Conservation (phyloP, 2,113 vertebrate species). For the Empidonax alnorum region DNA sequence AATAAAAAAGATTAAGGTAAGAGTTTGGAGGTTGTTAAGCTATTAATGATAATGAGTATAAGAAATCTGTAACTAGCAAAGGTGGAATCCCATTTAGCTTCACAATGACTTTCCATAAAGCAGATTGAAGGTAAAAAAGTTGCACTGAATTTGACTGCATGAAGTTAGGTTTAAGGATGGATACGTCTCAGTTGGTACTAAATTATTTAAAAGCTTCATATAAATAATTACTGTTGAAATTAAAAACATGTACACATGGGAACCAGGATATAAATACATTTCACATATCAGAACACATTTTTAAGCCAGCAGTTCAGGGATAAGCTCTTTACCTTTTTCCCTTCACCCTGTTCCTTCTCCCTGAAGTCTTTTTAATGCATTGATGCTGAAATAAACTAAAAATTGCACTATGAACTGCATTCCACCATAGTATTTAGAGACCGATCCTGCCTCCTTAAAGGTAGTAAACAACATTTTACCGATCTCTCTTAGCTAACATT, state of each 20-base stretch:
- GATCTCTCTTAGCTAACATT: not conserved
- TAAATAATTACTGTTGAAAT: constrained; percentile 73
- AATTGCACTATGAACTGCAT: constrained; percentile 2
- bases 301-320: not conserved
- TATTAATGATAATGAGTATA: constrained; percentile 31
- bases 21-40: constrained; percentile 29
- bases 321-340: not conserved
- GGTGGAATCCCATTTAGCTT: not conserved
- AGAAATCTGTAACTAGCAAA: constrained; percentile 19
- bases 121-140: constrained; percentile 5
- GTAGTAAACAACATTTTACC: not conserved
- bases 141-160: not conserved
- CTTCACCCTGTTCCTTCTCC: not conserved
- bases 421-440: not conserved
- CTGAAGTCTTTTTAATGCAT: not conserved
- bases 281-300: not conserved
- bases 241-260: constrained; percentile 33
- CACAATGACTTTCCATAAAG: not conserved
- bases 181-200: constrained; percentile 14
- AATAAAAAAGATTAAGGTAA: constrained; percentile 42
- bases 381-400: constrained; percentile 42
- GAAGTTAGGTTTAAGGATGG: not conserved
- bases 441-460: not conserved
- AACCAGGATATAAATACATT: constrained; percentile 19
- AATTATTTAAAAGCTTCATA: constrained; percentile 70